Base-by-base conservation (phyloP, 2,797 vertebrate genomes). In the Bryconaethiops microstoma region DNA sequence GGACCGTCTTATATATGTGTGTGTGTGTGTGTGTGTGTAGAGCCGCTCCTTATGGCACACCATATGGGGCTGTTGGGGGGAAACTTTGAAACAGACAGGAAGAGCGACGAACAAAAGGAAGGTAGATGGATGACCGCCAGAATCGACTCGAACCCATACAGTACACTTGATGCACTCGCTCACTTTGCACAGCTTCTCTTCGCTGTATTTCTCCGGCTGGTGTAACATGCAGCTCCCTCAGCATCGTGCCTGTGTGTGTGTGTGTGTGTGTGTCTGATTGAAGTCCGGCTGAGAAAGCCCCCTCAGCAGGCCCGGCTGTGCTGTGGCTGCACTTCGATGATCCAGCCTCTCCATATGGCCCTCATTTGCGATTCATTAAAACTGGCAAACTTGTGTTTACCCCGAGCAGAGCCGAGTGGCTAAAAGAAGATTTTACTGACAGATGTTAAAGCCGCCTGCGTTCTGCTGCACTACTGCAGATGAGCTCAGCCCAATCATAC, bases 1-100 rank as follows among this genome's bases (percentile, higher is more conserved):
- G 94, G 94, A 94, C 93, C 86, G 90, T 83, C 91, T 93, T 95
- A 91, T 92, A 92, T 79, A 89, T 88, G 40, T 40, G 39, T 40
- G 65, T 21, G 40, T 45, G 40, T 42, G 19, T 19, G 19, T 75
- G 65, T 55, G 72, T 76, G 71, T 69, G 45, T 78, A 48, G 65
- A 81, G 79, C 68, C 62, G 29, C 74, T 76, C 83, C 81, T 78
- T 87, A 83, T 86, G 87, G 76, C 77, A 76, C 79, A 42, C 82
- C 87, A 87, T 86, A 88, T 88, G 84, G 79, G 62, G 68, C 77
- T 62, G 78, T 19, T 71, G 40, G 63, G 59, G 54, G 77, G 57
- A 21, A 57, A 68, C 52, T 76, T 77, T 64, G 72, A 84, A 74
- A 78, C 75, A 82, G 71, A 84, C 77, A 74, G 65, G 69, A 73